Evolutionary conservation across 2,797 vertebrate species (phyloP).

Genomic region (Novumbra hubbsi): DNA sequence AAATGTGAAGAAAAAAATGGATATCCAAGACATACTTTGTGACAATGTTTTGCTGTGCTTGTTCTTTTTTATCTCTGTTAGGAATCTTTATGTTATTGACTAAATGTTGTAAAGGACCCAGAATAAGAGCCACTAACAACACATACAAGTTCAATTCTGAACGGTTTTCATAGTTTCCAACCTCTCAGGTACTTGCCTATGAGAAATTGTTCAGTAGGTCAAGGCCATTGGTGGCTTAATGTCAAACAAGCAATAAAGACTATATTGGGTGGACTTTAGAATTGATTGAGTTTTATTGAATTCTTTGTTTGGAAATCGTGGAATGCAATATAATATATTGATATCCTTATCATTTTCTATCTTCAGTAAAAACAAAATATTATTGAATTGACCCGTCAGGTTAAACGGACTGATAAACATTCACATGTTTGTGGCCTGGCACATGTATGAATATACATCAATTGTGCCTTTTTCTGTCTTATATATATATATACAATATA

Average conservation of each 20-base stretch:
- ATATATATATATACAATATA: no score
- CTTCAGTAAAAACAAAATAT: neutral
- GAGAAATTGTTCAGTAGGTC: slow-evolving; percentile 59
- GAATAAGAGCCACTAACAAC: slow-evolving; percentile 29
- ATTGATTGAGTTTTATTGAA: slow-evolving; percentile 12
- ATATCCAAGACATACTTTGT: slow-evolving; percentile 43
- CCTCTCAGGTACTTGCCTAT: slow-evolving; percentile 45
- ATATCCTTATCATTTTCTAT: neutral
- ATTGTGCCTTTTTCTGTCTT: no score
- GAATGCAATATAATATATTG: neutral
- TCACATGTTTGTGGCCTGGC: no score
- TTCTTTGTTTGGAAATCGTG: neutral
- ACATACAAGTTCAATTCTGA: slow-evolving; percentile 38
- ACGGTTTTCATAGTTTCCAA: slow-evolving; percentile 33
- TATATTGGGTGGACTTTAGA: slow-evolving; percentile 41
- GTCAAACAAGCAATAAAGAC: slow-evolving; percentile 67
- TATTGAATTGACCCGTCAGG: no score
- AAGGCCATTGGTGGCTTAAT: slow-evolving; percentile 68
- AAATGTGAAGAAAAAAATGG: slow-evolving; percentile 43
- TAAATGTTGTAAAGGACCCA: slow-evolving; percentile 36
- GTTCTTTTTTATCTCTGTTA: slow-evolving; percentile 10
- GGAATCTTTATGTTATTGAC: slow-evolving; percentile 30
- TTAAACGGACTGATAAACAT: no score
- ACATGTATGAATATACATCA: no score
- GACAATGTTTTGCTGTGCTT: slow-evolving; percentile 37